Base-by-base conservation (phyloP, 2,797 vertebrate genomes). In the Chrysolophus pictus region DNA sequence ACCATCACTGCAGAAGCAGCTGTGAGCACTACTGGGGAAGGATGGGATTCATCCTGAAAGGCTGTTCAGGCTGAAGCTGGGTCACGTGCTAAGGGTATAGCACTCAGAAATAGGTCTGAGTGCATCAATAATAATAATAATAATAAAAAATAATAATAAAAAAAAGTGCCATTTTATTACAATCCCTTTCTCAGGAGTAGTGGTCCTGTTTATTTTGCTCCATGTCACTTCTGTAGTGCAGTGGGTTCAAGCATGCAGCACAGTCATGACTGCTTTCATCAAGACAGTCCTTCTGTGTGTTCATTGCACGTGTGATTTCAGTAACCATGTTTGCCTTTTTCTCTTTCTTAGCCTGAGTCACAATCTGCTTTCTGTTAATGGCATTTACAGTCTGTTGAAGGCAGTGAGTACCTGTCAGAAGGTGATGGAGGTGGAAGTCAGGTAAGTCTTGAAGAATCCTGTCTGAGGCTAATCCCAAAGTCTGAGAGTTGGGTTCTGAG, bases 341-440 rank as follows among this genome's bases (percentile, higher is more conserved):
- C 35, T 51, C 77, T 88, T 90, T 64, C 60, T 29, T 87, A 99
- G 99, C 53, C 95, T 98, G 96, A 98, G 98, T 7, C 83, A 96
- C 56, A 98, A 98, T 75, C 8, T 8, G 82, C 91, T 98, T 8
- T 98, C 98, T 15, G 59, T 93, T 80, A 23, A 96, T 0, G 97
- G 97, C 74, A 37, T 98, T 71, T 76, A 91, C 85, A 63, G 44
- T 64, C 94, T 99, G 94, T 75, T 98, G 60, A 68, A 85, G 37
- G 95, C 97, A 3, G 74, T 97, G 46, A 94, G 94, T 7, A n/a
- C 47, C 1, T 98, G 97, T 93, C 88, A 63, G 71, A 82, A 91
- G 56, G 92, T 98, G 75, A 24, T 46, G 28, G 97, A 98, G 73
- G 91, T 99, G 15, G 86, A 96, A 37, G 88, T 98, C 97, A 98